Evolutionary conservation across 2,888 invertebrate genomes (phyloP), one percentile per base, ranked within the genome.

Genomic region (Gonocerus acuteangulatus): DNA sequence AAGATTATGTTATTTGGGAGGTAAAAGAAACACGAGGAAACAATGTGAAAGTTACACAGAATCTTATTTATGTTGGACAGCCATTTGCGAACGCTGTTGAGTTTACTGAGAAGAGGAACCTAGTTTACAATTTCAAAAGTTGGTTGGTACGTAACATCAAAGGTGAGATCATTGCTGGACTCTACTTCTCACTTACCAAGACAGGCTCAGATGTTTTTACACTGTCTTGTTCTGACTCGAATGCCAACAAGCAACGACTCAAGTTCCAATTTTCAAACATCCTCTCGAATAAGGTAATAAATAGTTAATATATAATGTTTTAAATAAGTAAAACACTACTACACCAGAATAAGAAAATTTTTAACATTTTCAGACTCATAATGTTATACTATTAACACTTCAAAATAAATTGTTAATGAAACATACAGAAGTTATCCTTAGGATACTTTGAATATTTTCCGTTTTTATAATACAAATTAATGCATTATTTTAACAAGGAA

Each of bases 91-190:
- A 87, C 56, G 87, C 89, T 48, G 81, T 93, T 57, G 86, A 85
- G 72, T 88, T 93, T 23, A 90, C 93, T 0, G 93, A 94, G 73
- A 84, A 93, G 70, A 82, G 94, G 69, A 93, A 93, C 74, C 76
- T 93, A 70, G 86, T 89, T 19, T 93, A 92, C 78, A 87, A 88
- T 71, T 83, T 87, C 73, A 74, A 88, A 72, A 89, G 88, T 72
- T 79, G 92, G 52, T 76, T 93, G 57, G 82, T 88, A 3, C 82
- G 93, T 57, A 87, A 91, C 74, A 85, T 85, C 67, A 90, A 90
- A 70, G 92, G 92, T 51, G 84, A 86, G 68, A 80, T 92, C 4
- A 79, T 82, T 34, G 90, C 93, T 51, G 93, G 93, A 19, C 77
- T 94, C 62, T 93, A 92, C 75, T 90, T 93, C 73, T 27, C 54